Evolutionary conservation across 2,797 vertebrate species (phyloP).

Genomic region (Morelia viridis): DNA sequence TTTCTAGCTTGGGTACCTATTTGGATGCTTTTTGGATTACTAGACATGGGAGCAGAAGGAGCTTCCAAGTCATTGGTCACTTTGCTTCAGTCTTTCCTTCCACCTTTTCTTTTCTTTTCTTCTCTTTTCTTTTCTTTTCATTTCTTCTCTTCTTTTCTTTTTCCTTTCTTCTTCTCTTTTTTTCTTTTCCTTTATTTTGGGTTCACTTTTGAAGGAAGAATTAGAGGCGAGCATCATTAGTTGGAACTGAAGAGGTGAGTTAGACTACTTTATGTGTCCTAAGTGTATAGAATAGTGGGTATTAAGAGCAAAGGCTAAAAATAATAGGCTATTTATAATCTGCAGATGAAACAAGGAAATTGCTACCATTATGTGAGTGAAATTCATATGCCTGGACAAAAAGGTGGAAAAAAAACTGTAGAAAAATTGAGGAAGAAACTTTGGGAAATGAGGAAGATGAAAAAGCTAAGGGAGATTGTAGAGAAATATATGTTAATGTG

Average conservation of each 20-base stretch:
- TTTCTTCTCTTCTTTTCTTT: neutral
- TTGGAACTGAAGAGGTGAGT: neutral
- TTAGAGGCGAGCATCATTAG: neutral
- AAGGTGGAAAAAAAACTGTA: neutral
- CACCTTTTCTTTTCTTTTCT: neutral
- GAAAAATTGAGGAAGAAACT: neutral
- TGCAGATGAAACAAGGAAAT: slow-evolving; percentile 8
- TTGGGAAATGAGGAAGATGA: neutral
- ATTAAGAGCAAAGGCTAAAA: neutral
- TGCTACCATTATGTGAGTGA: neutral
- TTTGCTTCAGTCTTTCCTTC: neutral
- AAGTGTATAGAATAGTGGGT: neutral
- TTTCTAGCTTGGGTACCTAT: neutral
- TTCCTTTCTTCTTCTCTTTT: neutral
- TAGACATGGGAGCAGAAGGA: neutral
- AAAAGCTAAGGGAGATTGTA: neutral
- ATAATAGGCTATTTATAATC: neutral
- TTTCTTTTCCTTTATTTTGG: neutral
- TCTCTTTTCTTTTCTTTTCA: neutral
- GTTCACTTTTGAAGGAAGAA: neutral
- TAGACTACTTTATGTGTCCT: neutral
- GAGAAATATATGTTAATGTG: neutral
- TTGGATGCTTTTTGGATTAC: neutral
- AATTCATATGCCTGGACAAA: neutral
- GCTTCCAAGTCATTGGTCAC: neutral